Conservation (phyloP, 2,113 vertebrate genomes). For the Eulemur macaco region DNA sequence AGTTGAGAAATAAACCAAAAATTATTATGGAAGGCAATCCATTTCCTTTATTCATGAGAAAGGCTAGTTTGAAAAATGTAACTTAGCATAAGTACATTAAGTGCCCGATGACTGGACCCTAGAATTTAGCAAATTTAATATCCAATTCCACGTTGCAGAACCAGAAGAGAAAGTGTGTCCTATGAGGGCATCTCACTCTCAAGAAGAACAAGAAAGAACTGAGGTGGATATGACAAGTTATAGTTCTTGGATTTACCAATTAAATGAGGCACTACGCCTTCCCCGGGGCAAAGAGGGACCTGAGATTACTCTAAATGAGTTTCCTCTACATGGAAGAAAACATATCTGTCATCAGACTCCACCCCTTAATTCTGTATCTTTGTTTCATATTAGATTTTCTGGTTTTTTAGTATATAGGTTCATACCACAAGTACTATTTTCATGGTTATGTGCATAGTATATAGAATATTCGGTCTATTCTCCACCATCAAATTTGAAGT, state of each 20-base stretch:
- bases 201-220: not conserved
- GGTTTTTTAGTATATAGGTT: not conserved
- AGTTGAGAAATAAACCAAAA: slow-evolving; percentile 19
- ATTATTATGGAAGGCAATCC: not conserved
- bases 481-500: not conserved
- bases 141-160: not conserved
- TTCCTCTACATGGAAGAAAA: not conserved
- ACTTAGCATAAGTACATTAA: not conserved
- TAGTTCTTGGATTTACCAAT: not conserved
- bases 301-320: not conserved
- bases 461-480: not conserved
- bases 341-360: not conserved
- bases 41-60: not conserved
- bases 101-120: not conserved
- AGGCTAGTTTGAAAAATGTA: not conserved
- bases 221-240: not conserved
- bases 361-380: not conserved
- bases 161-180: not conserved
- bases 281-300: not conserved
- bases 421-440: not conserved
- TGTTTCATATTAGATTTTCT: not conserved
- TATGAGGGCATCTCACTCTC: not conserved
- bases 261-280: not conserved
- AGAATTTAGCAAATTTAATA: not conserved
- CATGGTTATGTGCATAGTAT: not conserved